Evolutionary conservation across 2,797 vertebrate species (phyloP).

Genomic region (Galagoides demidoff): DNA sequence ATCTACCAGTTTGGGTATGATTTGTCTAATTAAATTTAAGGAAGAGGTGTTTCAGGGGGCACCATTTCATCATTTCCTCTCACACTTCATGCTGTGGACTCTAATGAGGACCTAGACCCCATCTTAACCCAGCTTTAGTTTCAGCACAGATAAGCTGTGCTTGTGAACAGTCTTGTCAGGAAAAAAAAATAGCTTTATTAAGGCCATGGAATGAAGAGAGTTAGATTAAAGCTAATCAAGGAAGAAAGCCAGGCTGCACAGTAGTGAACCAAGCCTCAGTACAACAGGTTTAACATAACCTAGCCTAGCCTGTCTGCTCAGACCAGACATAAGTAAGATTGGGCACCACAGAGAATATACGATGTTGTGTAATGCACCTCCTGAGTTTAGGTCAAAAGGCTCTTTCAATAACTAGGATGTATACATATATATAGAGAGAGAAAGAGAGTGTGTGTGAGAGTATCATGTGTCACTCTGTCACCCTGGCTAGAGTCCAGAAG

Average conservation of each 20-base stretch:
- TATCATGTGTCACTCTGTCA: background rate
- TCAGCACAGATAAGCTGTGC: conserved; percentile 86
- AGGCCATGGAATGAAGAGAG: conserved; percentile 81
- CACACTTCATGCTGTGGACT: conserved; percentile 85
- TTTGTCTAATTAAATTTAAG: conserved; percentile 89
- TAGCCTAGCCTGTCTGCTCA: conserved; percentile 80
- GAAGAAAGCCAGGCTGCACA: conserved; percentile 81
- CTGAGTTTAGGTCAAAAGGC: conserved; percentile 22
- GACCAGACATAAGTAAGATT: conserved; percentile 84
- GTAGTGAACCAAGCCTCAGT: conserved; percentile 73
- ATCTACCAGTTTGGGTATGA: conserved; percentile 84
- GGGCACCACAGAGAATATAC: conserved; percentile 79
- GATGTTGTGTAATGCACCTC: background rate
- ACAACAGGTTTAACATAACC: conserved; percentile 81
- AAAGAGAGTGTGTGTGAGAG: background rate
- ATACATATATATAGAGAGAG: background rate
- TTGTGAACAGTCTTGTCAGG: conserved; percentile 88
- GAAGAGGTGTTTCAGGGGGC: conserved; percentile 84
- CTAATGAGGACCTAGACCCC: conserved; percentile 88
- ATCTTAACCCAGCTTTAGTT: conserved; percentile 87
- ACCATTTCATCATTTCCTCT: conserved; percentile 85
- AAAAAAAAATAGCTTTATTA: conserved; percentile 89
- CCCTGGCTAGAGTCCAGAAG: background rate
- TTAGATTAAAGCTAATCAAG: conserved; percentile 88
- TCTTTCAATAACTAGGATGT: conserved; percentile 43